Conservation (phyloP, 53 echinoderm and acorn worm species). For the Holothuria leucospilota region DNA sequence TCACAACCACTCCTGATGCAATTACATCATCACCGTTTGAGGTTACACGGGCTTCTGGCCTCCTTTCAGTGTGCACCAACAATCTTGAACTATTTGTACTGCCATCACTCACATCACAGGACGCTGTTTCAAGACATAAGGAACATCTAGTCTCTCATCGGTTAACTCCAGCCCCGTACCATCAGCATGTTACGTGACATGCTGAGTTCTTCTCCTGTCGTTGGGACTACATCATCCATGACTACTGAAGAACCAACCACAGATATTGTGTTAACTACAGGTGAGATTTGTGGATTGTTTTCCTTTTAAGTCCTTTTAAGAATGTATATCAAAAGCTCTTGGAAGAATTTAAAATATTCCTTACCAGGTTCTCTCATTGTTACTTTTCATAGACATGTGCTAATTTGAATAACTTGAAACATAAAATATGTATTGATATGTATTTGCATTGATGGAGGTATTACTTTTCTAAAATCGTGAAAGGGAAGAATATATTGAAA, state of each 20-base stretch:
- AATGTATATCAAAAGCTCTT: too few relatives aligned
- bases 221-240: not conserved
- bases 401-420: too few relatives aligned
- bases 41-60: not conserved
- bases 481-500: too few relatives aligned
- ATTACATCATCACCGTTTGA: constrained; percentile 17
- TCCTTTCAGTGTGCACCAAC: not conserved
- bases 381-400: too few relatives aligned
- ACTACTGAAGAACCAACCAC: not conserved
- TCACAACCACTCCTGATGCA: constrained; percentile 9
- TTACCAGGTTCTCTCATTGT: too few relatives aligned
- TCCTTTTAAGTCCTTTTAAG: too few relatives aligned
- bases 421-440: too few relatives aligned
- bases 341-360: too few relatives aligned
- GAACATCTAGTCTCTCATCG: not conserved
- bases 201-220: not conserved
- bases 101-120: not conserved
- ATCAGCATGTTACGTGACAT: not conserved
- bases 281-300: not conserved
- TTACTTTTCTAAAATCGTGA: too few relatives aligned
- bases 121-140: too few relatives aligned
- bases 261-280: not conserved
- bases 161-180: not conserved
- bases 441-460: too few relatives aligned
- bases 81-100: not conserved